Percentiles rank a stretch among this genome's conserved stretches.
phyloP scores from a whole-genome alignment of 2,113 vertebrate genomes.

The Orthonyx spaldingii region DNA sequence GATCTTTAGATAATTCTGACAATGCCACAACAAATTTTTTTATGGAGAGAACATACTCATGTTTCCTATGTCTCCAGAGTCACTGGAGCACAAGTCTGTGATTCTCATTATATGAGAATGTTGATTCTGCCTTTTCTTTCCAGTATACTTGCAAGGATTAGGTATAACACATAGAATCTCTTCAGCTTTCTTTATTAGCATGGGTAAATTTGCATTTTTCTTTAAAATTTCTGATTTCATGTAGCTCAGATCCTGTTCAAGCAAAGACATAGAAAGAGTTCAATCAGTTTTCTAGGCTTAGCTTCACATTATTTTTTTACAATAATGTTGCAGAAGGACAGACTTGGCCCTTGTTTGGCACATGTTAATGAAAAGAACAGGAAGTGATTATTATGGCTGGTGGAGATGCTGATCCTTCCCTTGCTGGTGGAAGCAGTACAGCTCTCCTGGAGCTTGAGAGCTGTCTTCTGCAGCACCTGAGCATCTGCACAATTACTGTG shows the following conservation, averaged over 20 bases:
- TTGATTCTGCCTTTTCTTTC: not conserved
- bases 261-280: not conserved
- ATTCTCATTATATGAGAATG: slow-evolving; percentile 12
- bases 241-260: not conserved
- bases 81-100: not conserved
- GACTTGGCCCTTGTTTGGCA: not conserved
- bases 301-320: not conserved
- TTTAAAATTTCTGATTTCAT: not conserved
- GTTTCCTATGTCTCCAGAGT: slow-evolving; percentile 28
- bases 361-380: not conserved
- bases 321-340: not conserved
- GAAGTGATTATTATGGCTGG: not conserved
- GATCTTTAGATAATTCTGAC: slow-evolving; percentile 43
- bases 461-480: not conserved
- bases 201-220: not conserved
- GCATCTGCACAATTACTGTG: not conserved
- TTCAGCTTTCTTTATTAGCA: not conserved
- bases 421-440: not conserved
- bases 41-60: not conserved
- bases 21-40: slow-evolving; percentile 44
- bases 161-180: not conserved
- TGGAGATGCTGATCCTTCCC: not conserved
- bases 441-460: not conserved
- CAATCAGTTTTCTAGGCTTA: not conserved
- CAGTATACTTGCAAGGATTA: not conserved